Evolutionary conservation across 2,797 vertebrate genomes (phyloP).

Genomic region (Neopelma chrysocephalum): DNA sequence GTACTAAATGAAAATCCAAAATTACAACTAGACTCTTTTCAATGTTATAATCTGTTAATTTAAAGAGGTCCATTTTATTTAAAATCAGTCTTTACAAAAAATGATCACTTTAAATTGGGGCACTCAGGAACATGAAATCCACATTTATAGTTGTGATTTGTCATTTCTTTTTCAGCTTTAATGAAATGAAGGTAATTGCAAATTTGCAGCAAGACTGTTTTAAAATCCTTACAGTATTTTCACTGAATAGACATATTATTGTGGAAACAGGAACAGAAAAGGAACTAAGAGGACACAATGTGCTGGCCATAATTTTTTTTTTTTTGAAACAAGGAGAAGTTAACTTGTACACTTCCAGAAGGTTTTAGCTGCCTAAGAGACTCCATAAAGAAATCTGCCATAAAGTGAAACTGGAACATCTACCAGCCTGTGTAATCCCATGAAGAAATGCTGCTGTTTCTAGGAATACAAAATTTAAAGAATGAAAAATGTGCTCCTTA

Average conservation of each 20-base stretch:
- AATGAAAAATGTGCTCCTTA: not conserved
- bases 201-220: not conserved
- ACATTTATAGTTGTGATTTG: not conserved
- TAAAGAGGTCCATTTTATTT: not conserved
- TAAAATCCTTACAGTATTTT: constrained; percentile 18
- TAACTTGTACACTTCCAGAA: not conserved
- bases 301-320: not conserved
- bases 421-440: not conserved
- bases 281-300: constrained; percentile 27
- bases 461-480: not conserved
- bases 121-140: not conserved
- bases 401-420: not conserved
- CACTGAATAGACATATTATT: constrained; percentile 21
- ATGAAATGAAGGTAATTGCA: not conserved
- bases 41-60: not conserved
- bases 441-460: not conserved
- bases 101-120: not conserved
- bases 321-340: constrained; percentile 4
- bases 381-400: not conserved
- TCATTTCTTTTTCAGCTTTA: not conserved
- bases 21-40: not conserved
- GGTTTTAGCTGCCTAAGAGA: not conserved
- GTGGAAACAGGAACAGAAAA: constrained; percentile 46
- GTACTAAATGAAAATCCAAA: not conserved
- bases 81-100: not conserved